phyloP scores from a whole-genome alignment of 2,797 vertebrate genomes.

The Sciurus vulgaris region DNA sequence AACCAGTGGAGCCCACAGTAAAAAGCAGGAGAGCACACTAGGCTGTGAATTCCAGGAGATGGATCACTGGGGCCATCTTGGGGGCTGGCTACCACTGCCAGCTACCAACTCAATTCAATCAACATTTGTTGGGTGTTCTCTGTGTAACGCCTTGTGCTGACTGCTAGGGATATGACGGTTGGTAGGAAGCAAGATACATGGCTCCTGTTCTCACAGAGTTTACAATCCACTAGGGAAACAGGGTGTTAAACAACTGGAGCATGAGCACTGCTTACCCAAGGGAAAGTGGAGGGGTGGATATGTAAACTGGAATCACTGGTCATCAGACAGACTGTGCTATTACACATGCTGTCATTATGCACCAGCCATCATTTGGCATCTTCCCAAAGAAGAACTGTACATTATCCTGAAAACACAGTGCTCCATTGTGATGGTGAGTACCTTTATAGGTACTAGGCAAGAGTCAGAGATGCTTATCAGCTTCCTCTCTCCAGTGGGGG shows the following conservation, averaged over 20 bases:
- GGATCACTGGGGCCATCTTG: background rate
- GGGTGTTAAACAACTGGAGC: background rate
- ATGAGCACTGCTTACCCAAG: background rate
- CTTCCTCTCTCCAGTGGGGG: background rate
- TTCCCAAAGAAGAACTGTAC: constrained; percentile 23
- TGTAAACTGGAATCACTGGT: background rate
- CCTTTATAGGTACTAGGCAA: background rate
- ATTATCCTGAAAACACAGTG: background rate
- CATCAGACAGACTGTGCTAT: background rate
- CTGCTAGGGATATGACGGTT: background rate
- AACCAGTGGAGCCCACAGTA: background rate
- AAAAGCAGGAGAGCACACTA: background rate
- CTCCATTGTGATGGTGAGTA: background rate
- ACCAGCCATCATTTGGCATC: background rate
- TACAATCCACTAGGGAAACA: background rate
- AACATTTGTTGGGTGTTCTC: background rate
- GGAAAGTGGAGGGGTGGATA: background rate
- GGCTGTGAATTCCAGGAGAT: background rate
- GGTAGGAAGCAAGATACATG: background rate
- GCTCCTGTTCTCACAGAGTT: background rate
- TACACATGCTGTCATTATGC: background rate
- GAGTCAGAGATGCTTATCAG: constrained; percentile 2
- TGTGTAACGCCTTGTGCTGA: background rate
- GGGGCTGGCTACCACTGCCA: background rate
- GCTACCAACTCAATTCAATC: background rate